Evolutionary conservation across 1,140 invertebrate species (phyloP).

Genomic region (Bombus fervidus): DNA sequence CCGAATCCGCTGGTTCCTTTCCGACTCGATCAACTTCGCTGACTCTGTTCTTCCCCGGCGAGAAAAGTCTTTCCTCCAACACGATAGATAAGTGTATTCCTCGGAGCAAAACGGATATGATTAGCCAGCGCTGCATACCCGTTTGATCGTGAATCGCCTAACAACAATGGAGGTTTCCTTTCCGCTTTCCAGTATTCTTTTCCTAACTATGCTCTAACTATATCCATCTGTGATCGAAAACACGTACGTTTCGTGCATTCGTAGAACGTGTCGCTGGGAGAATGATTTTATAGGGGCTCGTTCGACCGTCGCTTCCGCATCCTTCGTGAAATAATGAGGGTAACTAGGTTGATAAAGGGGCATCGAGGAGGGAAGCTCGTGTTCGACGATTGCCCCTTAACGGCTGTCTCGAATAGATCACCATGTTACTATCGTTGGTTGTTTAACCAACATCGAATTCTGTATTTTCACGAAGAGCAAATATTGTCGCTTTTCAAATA

Average conservation of each 20-base stretch:
- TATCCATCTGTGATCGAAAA: slow-evolving; percentile 21
- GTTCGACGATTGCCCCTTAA: slow-evolving; percentile 27
- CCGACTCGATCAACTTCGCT: slow-evolving; percentile 26
- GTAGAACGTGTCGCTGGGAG: slow-evolving; percentile 8
- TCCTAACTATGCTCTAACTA: background rate
- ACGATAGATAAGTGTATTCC: background rate
- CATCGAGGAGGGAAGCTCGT: background rate
- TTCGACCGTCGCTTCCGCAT: slow-evolving; percentile 21
- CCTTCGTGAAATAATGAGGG: slow-evolving; percentile 13
- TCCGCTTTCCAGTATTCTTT: slow-evolving; percentile 6
- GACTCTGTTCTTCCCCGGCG: slow-evolving; percentile 30
- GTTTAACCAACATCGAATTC: background rate
- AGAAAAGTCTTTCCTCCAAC: slow-evolving; percentile 53
- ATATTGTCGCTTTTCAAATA: background rate
- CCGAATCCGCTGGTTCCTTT: background rate
- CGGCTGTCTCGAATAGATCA: background rate
- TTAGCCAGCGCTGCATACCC: slow-evolving; percentile 26
- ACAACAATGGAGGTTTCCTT: slow-evolving; percentile 21
- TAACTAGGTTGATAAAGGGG: slow-evolving; percentile 31
- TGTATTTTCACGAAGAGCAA: background rate
- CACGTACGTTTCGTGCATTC: slow-evolving; percentile 9
- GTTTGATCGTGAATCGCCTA: slow-evolving; percentile 15
- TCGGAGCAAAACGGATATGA: slow-evolving; percentile 56
- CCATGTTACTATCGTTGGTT: background rate
- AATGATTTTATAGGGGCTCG: slow-evolving; percentile 14